Base-by-base conservation (phyloP, 2,888 invertebrate species). In the Aphelenchoides bicaudatus region DNA sequence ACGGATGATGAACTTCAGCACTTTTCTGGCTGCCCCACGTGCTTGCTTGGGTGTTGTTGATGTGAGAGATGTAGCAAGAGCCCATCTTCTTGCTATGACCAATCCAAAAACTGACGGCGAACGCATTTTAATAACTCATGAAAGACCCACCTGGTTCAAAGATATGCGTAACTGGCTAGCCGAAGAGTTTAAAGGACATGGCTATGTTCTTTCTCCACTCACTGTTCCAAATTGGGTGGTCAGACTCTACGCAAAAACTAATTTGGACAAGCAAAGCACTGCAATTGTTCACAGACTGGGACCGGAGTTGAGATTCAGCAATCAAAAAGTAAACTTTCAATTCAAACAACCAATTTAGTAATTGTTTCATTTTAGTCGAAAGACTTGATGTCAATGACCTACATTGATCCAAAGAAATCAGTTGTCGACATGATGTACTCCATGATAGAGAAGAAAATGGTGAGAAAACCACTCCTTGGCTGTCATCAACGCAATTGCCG, bases 31-130 rank as follows among this genome's bases (percentile, higher is more conserved):
- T 0, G 63, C 66, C 4, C 70, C 70, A 6, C 61, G 64, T 39
- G 70, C 82, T 23, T 79, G 79, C 66, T 78, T 83, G 51, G 74
- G 80, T 5, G 63, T 82, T 8, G 80, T 81, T 54, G 83, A 84
- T 71, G 83, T 83, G 1, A 72, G 83, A 38, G 83, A 83, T 71
- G 83, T 83, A 0, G 83, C 82, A 5, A 61, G 70, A 39, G 82
- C 82, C 2, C 82, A 83, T 68, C 70, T 82, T 43, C 79, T 80
- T 66, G 81, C 81, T 38, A 78, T 82, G 75, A 79, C 78, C 6
- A 54, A 73, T 39, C 75, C 79, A 3, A 80, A 80, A 56, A 82
- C 82, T 19, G 79, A 79, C 58, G 81, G 82, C 72, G 63, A 75
- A 49, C 75, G 83, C 34, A 80, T 81, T 65, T 75, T 83, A 43